These are phyloP conservation scores for Menidia menidia DNA, from an alignment of 2,797 vertebrate genomes.

Conservation along the genomic window DNA sequence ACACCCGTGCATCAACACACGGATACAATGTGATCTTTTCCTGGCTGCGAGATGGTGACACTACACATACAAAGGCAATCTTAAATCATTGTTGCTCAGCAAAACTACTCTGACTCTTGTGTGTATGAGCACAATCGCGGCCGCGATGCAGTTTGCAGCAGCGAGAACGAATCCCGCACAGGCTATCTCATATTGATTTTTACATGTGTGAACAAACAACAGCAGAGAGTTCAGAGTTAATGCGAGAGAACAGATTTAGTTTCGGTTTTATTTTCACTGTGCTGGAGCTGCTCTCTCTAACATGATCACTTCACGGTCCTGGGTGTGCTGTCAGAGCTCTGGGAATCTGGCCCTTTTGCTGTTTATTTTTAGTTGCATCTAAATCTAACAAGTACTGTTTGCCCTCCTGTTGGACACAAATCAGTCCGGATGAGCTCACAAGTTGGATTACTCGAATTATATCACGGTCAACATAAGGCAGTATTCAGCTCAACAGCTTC, in stretches of 20 bases:
- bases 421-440: constrained; percentile 30
- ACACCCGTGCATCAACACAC: constrained; percentile 18
- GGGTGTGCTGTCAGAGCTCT: constrained; percentile 65
- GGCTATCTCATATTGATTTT: neutral
- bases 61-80: constrained; percentile 33
- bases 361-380: constrained; percentile 65
- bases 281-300: constrained; percentile 52
- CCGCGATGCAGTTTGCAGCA: constrained; percentile 7
- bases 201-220: constrained; percentile 2
- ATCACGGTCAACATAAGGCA: neutral
- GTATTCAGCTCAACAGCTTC: constrained; percentile 15
- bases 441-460: constrained; percentile 13
- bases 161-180: neutral
- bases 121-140: constrained; percentile 15
- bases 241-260: constrained; percentile 10
- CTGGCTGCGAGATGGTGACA: constrained; percentile 51
- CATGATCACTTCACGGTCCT: constrained; percentile 63
- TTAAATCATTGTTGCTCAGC: constrained; percentile 36
- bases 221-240: constrained; percentile 8
- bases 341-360: constrained; percentile 44
- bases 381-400: constrained; percentile 42
- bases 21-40: constrained; percentile 38
- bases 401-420: constrained; percentile 35
- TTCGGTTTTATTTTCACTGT: constrained; percentile 22
- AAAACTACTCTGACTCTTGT: constrained; percentile 16